Conservation (phyloP, 1,140 invertebrate species). For the Cylas formicarius region DNA sequence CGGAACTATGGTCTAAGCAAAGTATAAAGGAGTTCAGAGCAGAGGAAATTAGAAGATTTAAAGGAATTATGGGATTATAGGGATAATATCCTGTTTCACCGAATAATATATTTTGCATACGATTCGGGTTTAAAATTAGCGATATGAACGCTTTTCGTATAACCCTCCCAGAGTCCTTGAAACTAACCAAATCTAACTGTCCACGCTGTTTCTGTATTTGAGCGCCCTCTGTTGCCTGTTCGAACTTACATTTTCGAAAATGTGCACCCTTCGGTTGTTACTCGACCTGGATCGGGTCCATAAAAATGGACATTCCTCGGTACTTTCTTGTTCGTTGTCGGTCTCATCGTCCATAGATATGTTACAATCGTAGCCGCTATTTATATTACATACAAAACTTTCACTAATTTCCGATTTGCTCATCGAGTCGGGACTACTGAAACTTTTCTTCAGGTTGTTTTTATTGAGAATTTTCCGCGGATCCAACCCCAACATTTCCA, state of each 20-base stretch:
- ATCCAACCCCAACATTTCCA: constrained; percentile 47
- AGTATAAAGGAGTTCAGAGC: too few relatives aligned
- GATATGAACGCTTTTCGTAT: not conserved
- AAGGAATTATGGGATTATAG: too few relatives aligned
- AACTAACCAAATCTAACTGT: constrained; percentile 12
- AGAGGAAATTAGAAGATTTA: too few relatives aligned
- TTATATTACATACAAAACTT: constrained; percentile 11
- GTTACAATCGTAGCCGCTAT: constrained; percentile 13
- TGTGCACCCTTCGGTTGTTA: constrained; percentile 14
- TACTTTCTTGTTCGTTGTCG: constrained; percentile 19
- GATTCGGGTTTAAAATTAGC: not conserved
- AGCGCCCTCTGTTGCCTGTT: constrained; percentile 12
- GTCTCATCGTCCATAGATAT: constrained; percentile 21
- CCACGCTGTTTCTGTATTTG: constrained; percentile 20
- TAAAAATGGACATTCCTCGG: constrained; percentile 24
- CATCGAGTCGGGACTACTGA: constrained; percentile 29
- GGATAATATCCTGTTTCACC: too few relatives aligned
- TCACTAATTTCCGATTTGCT: not conserved
- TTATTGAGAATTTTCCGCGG: constrained; percentile 39
- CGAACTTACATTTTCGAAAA: constrained; percentile 20
- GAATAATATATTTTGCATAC: too few relatives aligned
- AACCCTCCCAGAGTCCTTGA: not conserved
- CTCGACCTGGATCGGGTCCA: constrained; percentile 11
- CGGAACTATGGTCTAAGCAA: too few relatives aligned
- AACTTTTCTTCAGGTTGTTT: constrained; percentile 33